Conservation (phyloP, 2,888 invertebrate species). For the Chalcosyrphus nemorum region DNA sequence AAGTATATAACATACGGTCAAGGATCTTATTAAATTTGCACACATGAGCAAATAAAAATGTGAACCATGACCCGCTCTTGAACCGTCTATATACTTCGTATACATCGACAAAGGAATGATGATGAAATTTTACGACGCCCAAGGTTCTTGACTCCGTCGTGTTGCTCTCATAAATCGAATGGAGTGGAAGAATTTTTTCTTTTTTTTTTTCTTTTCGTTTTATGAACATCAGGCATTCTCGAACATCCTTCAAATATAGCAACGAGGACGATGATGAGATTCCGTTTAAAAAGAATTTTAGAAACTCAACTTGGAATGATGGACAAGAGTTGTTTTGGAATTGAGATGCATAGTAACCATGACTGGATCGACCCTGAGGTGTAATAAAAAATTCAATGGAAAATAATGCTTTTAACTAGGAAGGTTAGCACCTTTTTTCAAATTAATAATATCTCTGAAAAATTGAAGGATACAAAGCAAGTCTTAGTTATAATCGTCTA, state of each 20-base stretch:
- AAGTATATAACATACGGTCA: slow-evolving; percentile 18
- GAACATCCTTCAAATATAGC: slow-evolving; percentile 8
- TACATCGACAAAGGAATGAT: neutral
- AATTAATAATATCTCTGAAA: no score
- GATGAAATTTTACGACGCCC: slow-evolving; percentile 46
- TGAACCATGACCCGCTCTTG: neutral
- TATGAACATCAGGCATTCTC: slow-evolving; percentile 23
- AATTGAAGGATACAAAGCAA: no score
- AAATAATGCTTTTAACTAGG: no score
- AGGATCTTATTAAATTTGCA: slow-evolving; percentile 46
- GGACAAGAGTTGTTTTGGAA: neutral
- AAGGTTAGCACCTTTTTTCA: no score
- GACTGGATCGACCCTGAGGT: slow-evolving; percentile 36
- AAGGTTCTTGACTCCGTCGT: slow-evolving; percentile 45
- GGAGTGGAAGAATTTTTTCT: slow-evolving; percentile 16
- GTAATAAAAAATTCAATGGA: no score
- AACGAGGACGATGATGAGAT: neutral
- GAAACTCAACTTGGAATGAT: neutral
- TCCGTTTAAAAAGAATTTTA: slow-evolving; percentile 19
- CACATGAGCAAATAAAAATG: slow-evolving; percentile 45
- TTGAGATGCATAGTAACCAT: neutral
- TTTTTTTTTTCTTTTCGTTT: no score
- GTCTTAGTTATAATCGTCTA: no score
- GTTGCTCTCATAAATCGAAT: slow-evolving; percentile 30
- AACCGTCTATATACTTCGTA: no score